Evolutionary conservation across 2,797 vertebrate genomes (phyloP).

Genomic region (Sebastes variabilis): DNA sequence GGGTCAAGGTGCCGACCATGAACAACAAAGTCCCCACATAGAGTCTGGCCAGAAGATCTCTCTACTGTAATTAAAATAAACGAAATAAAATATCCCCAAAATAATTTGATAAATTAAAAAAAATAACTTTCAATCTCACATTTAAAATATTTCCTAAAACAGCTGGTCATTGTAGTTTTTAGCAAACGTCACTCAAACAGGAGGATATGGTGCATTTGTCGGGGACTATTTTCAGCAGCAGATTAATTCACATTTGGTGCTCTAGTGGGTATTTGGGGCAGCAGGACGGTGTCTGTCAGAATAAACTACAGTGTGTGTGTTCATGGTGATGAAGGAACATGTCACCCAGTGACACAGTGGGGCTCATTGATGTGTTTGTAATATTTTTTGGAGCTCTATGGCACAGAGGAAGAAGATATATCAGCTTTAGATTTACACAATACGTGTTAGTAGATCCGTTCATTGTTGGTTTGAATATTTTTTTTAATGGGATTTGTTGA

Average conservation of each 20-base stretch:
- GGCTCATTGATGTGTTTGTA: not conserved
- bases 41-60: not conserved
- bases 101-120: not conserved
- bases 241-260: not conserved
- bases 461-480: not conserved
- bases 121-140: not conserved
- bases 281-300: not conserved
- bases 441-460: not conserved
- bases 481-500: constrained; percentile 39
- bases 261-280: not conserved
- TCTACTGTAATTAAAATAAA: not conserved
- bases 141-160: not conserved
- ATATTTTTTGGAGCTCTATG: not conserved
- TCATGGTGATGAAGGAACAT: not conserved
- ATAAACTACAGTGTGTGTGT: not conserved
- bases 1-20: not conserved
- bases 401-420: not conserved
- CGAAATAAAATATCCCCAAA: not conserved
- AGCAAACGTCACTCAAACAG: not conserved
- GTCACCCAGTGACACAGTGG: not conserved
- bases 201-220: not conserved
- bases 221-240: not conserved
- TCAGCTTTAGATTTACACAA: not conserved
- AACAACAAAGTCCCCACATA: not conserved
- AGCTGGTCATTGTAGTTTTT: not conserved